phyloP scores from a whole-genome alignment of 1,140 invertebrate species.

The Saccostrea echinata region DNA sequence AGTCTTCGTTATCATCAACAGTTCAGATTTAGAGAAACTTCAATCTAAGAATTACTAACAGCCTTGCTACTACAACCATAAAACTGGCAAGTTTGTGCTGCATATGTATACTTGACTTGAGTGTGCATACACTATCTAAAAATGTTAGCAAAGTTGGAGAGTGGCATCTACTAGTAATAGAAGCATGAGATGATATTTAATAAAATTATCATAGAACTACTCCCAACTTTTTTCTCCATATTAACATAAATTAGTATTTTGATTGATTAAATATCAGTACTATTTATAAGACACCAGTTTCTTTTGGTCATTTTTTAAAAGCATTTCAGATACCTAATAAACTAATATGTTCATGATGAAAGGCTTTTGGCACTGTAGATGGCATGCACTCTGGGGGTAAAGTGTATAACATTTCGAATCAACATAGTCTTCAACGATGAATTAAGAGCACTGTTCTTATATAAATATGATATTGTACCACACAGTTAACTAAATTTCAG shows the following conservation, averaged over 20 bases:
- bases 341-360: neutral
- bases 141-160: neutral
- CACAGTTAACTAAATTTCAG: neutral
- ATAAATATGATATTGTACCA: conserved; percentile 12
- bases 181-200: no score
- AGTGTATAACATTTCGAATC: conserved; percentile 19
- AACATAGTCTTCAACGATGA: neutral
- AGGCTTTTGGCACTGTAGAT: conserved; percentile 16
- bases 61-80: neutral
- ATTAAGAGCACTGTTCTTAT: conserved; percentile 21
- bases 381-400: conserved; percentile 21
- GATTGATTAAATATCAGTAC: no score
- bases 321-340: neutral
- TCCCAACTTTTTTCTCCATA: no score
- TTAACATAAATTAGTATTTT: no score
- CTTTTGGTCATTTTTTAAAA: neutral
- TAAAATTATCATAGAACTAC: no score
- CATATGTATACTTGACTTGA: neutral
- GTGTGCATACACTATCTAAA: neutral
- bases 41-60: neutral
- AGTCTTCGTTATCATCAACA: no score
- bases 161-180: no score
- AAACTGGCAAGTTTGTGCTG: neutral
- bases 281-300: neutral
- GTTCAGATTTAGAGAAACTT: no score